Conservation (phyloP, 2,888 invertebrate species). For the Eledona agricola region DNA sequence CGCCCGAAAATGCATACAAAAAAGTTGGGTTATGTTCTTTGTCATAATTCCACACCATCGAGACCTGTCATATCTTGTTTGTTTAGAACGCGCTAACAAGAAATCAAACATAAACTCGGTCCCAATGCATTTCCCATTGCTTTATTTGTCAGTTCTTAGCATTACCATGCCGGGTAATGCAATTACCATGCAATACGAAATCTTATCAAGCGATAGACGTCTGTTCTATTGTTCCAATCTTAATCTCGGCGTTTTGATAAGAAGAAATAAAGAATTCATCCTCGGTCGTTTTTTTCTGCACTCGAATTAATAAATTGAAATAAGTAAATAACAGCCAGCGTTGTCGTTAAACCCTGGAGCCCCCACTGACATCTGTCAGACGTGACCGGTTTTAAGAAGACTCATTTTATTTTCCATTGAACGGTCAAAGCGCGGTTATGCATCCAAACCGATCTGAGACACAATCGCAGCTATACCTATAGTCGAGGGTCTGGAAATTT, state of each 20-base stretch:
- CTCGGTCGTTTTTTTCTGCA: too few species aligned
- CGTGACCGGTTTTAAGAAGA: conserved; percentile 9
- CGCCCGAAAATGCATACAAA: conserved; percentile 6
- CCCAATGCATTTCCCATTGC: too few species aligned
- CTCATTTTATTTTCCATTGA: conserved; percentile 2
- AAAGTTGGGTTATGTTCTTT: conserved; percentile 38
- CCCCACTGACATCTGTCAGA: conserved; percentile 6
- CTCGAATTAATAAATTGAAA: too few species aligned
- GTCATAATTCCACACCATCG: conserved; percentile 30
- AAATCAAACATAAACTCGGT: conserved; percentile 23
- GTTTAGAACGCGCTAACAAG: conserved; percentile 20
- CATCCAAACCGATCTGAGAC: not conserved
- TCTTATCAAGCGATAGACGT: too few species aligned
- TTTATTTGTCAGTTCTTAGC: too few species aligned
- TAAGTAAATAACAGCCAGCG: too few species aligned
- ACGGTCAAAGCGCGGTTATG: not conserved
- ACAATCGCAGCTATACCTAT: too few species aligned
- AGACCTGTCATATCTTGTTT: conserved; percentile 36
- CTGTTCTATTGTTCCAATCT: conserved; percentile 16
- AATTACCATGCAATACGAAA: too few species aligned
- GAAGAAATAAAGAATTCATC: too few species aligned
- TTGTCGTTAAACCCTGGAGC: conserved; percentile 3
- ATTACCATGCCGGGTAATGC: too few species aligned
- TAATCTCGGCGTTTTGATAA: not conserved
- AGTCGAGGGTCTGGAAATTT: not conserved